Evolutionary conservation across 2,888 invertebrate genomes (phyloP), one percentile per base, ranked within the genome.

Genomic region (Eurytoma californica): DNA sequence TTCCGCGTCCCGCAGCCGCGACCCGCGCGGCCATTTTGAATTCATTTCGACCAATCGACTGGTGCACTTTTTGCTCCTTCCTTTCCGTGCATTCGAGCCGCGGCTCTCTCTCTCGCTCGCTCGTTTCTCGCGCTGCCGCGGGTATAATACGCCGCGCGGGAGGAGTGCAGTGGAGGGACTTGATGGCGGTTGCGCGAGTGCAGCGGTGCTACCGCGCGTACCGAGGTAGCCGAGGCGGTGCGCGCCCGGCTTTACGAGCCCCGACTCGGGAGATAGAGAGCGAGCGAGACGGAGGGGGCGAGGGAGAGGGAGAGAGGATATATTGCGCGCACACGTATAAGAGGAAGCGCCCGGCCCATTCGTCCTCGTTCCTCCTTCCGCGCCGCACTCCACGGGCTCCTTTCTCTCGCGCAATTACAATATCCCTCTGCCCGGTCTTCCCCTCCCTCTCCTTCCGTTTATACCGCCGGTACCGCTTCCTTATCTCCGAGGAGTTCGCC

Each of bases 11-110:
- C 67, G 81, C 79, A 76, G 79, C 72, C 69, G 70, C 30, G n/a
- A 51, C 58, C 53, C 53, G 20, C 63, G 80, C 88, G 83, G 90
- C 90, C 89, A 90, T 90, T 88, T 89, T 90, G 89, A 90, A 89
- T 89, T 87, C 86, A 88, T 89, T 89, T 87, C 85, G 85, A 86
- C 88, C 89, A 88, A 88, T 88, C 86, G 84, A 87, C 86, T 82
- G 82, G 80, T 85, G 84, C 85, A 86, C 85, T 85, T 87, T 86
- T 85, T 86, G 83, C 83, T 83, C 84, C 83, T 83, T 84, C 85
- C 83, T 83, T 83, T 77, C 78, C 65, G 39, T 39, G 39, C 39
- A 39, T 39, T 39, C 39, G 39, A 7, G 39, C 39, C 39, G 39
- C 39, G 39, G 39, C 39, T 39, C 39, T 9, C 1, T 9, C 9